Evolutionary conservation across 1,140 invertebrate genomes (phyloP), one percentile per base, ranked within the genome.

Genomic region (Bombyx mandarina): DNA sequence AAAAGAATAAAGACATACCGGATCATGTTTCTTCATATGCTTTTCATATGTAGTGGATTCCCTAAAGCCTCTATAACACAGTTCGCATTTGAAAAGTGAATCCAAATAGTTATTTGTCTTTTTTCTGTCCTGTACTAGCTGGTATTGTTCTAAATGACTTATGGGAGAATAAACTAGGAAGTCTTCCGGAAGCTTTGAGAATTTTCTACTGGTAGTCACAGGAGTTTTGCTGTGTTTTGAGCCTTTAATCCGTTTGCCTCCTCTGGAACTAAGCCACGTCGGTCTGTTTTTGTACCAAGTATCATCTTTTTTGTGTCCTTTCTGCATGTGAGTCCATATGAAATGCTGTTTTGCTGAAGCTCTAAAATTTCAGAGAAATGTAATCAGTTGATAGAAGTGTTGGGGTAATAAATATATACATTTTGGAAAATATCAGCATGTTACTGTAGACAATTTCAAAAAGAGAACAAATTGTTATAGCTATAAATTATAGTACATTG

Each of bases 21-120:
- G 79, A 60, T 83, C 73, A 71, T 86, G 83, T 67, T 86, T 86
- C 54, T 67, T 73, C 77, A 84, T 78, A 52, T 86, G 81, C n/a
- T 82, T 86, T 12, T 67, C 65, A 52, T 72, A 85, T 0, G 83
- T 81, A 0, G 45, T 47, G 9, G 50, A 42, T 47, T 74, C 75
- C 45, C 83, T 67, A 45, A 82, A 86, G 6, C 83, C 83, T 64
- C 67, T 74, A 44, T 66, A 86, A 52, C 83, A 85, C 45, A 75
- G 46, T 48, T 79, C 65, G 60, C 83, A 86, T 35, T 77, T 82
- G 43, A 65, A 85, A 22, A 63, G 58, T 0, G 83, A 75, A 45
- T 82, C 77, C 7, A 75, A 48, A 62, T 86, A 86, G 35, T 86
- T 86, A 50, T 65, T 77, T 0, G 73, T 71, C 3, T 66, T 71